phyloP scores from a whole-genome alignment of 2,113 vertebrate genomes.

The Oryzias melastigma region DNA sequence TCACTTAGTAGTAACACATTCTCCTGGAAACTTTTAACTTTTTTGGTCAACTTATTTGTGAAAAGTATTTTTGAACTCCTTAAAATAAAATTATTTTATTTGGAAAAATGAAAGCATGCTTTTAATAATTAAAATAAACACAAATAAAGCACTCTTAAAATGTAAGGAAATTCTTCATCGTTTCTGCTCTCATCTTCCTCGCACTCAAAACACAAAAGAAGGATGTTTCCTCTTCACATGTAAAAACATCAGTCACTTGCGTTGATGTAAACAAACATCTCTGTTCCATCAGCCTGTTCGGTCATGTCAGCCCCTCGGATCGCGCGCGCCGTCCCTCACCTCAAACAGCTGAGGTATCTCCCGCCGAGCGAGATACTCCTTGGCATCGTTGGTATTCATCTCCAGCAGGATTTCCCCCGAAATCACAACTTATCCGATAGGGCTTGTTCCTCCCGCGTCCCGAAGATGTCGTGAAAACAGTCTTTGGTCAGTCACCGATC shows the following conservation, averaged over 20 bases:
- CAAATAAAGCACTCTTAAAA: too few species aligned
- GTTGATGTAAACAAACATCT: not conserved
- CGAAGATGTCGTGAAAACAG: conserved; percentile 5
- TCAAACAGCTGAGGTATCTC: conserved; percentile 97
- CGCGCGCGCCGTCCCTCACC: conserved; percentile 75
- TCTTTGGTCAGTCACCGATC: conserved; percentile 31
- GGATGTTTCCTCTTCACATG: not conserved
- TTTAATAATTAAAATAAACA: too few species aligned
- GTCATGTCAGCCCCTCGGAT: conserved; percentile 1
- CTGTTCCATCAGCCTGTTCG: not conserved
- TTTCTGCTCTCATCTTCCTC: not conserved
- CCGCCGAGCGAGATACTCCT: conserved; percentile 91
- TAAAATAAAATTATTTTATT: too few species aligned
- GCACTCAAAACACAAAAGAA: not conserved
- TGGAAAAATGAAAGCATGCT: too few species aligned
- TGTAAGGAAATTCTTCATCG: too few species aligned
- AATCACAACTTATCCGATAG: conserved; percentile 46
- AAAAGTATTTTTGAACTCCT: too few species aligned
- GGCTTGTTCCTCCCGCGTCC: not conserved
- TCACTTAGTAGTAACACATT: too few species aligned
- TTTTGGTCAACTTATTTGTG: too few species aligned
- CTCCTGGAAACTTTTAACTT: too few species aligned
- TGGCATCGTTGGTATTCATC: conserved; percentile 91
- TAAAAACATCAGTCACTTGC: not conserved
- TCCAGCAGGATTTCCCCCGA: conserved; percentile 40